Conservation (phyloP, 92 coral and sea anemone genomes). For the Porites cylindrica region DNA sequence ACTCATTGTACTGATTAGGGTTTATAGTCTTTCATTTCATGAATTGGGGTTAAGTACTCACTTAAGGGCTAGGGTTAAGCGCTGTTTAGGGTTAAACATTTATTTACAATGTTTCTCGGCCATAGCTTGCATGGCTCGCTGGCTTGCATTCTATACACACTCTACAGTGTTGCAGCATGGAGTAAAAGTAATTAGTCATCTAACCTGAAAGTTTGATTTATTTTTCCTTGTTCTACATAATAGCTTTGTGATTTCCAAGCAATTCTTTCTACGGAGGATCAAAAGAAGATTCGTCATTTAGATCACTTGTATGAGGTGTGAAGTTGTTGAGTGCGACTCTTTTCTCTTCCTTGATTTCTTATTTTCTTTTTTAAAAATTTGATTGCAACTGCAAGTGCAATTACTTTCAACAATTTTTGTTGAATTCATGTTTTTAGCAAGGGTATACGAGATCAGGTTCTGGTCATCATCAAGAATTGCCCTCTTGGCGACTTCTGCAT, state of each 20-base stretch:
- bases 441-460: constrained; percentile 56
- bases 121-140: neutral
- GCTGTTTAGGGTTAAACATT: too few relatives aligned
- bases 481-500: constrained; percentile 72
- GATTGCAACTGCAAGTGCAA: too few relatives aligned
- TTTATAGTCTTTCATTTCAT: too few relatives aligned
- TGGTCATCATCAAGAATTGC: constrained; percentile 42
- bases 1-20: too few relatives aligned
- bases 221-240: neutral
- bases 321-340: neutral
- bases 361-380: too few relatives aligned
- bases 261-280: constrained; percentile 80
- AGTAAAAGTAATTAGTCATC: neutral
- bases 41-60: too few relatives aligned
- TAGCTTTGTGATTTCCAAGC: constrained; percentile 88
- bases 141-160: neutral
- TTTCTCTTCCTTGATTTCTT: neutral
- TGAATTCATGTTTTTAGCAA: constrained; percentile 55
- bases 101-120: too few relatives aligned
- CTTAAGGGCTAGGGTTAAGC: too few relatives aligned
- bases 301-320: constrained; percentile 85
- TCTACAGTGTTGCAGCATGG: neutral
- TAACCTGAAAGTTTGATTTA: neutral
- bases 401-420: too few relatives aligned
- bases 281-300: constrained; percentile 72